Percentiles rank a stretch among this genome's conserved stretches.
Conservation (phyloP, 1,140 invertebrate species). For the Trachymyrmex cornetzi region DNA sequence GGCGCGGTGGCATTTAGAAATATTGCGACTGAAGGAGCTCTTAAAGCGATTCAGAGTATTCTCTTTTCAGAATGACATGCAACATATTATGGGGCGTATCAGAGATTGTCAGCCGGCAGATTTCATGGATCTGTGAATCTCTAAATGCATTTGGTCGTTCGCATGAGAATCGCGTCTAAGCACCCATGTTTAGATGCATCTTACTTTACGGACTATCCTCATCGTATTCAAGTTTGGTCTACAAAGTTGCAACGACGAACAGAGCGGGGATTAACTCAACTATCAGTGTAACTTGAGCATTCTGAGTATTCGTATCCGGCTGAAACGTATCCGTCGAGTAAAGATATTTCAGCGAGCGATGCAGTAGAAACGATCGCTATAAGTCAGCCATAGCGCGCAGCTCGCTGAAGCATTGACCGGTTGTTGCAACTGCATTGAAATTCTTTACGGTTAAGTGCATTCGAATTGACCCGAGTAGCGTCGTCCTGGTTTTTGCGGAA, state of each 20-base stretch:
- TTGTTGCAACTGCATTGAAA: slow-evolving; percentile 64
- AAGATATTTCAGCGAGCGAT: not conserved
- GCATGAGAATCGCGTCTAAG: not conserved
- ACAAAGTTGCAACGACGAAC: slow-evolving; percentile 7
- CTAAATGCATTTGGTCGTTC: slow-evolving; percentile 1
- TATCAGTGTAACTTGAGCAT: slow-evolving; percentile 11
- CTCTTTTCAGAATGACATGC: not conserved
- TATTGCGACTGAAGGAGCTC: not conserved
- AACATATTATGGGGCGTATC: not conserved
- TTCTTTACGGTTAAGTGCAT: slow-evolving; percentile 36
- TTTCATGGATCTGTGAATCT: slow-evolving; percentile 5
- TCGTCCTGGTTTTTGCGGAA: slow-evolving; percentile 43
- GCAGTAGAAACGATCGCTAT: slow-evolving; percentile 4
- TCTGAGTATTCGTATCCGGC: slow-evolving; percentile 14
- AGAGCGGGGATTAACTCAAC: not conserved
- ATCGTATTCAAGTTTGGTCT: not conserved
- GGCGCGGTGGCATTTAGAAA: not conserved
- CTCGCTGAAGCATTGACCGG: slow-evolving; percentile 10
- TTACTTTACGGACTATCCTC: not conserved
- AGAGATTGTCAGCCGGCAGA: not conserved
- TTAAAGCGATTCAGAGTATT: not conserved
- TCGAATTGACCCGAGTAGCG: slow-evolving; percentile 35
- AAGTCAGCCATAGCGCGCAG: slow-evolving; percentile 11
- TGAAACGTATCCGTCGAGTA: not conserved
- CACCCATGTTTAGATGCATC: not conserved